Evolutionary conservation across 64 coral and sea anemone genomes (phyloP), one percentile per base, ranked within the genome.

Genomic region (Montipora foliosa): DNA sequence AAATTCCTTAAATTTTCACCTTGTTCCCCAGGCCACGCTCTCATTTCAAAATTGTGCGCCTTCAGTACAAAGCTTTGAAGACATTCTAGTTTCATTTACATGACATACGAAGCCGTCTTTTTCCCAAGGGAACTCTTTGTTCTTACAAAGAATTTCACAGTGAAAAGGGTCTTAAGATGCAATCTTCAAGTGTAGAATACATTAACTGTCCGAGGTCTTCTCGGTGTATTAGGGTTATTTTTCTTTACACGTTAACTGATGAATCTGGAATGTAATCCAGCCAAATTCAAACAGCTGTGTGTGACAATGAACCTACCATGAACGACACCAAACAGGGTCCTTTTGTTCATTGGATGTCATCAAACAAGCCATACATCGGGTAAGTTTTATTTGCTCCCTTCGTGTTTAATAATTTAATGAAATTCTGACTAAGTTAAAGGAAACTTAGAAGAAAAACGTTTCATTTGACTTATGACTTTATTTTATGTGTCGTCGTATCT

Each of bases 301-400:
- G 55, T 37, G 25, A 67, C 81, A 2, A 71, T 72, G 82, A 86
- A 70, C 46, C 4, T 17, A 61, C 11, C 64, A 86, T 86, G 82
- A 86, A 86, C 47, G 20, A 68, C 44, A 45, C 64, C 9, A 17
- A 86, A 12, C 45, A 86, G 4, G 61, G 66, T 71, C 64, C 71
- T 72, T 47, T 86, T 51, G 45, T 12, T 1, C 76, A 13, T 29
- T 86, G 82, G 82, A 12, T 86, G n/a, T 86, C 82, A 17, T 22
- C 82, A 21, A 50, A 17, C 8, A 86, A 72, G 44, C 47, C 82
- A 1, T 86, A 86, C 66, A 72, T 86, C 66, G 82, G 82, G 82
- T 86, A 86, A 64, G 50, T 44, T 17, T 66, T 8, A 11, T 64
- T 82, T 22, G 14, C 12, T 22, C 49, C 46, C 68, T 86, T 71